Base-by-base conservation (phyloP, 2,888 invertebrate species). In the Disparrhopalites patrizii region DNA sequence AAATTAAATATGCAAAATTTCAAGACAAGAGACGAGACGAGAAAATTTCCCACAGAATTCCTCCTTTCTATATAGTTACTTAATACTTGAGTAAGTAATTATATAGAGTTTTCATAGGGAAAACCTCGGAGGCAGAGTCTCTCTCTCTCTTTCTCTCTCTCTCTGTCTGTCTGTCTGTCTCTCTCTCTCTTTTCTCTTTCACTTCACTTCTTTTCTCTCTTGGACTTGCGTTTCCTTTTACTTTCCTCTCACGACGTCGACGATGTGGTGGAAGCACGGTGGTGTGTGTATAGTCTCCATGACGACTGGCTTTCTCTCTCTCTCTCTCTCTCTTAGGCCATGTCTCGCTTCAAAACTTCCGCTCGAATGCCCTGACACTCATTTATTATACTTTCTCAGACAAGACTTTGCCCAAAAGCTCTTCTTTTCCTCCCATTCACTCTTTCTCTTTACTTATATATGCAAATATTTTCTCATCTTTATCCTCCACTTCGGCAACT, bases 1-100 rank as follows among this genome's bases (percentile, higher is more conserved):
- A 40, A 55, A 38, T 52, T 62, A 62, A 62, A 55, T 62, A 62
- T 43, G 62, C 43, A 55, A 55, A 62, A 62, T 62, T 62, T 47
- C 13, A 62, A 62, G 62, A 62, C 55, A 38, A 40, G 40, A 31
- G 47, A 43, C 40, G n/a, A 43, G 30, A 58, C 18, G 54, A n/a
- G n/a, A 31, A 54, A 52, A 52, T 25, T 52, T 47, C 20, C 20
- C 23, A 23, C 20, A 47, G 47, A 52, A 52, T 28, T 52, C 47
- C 25, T 47, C 47, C 25, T 25, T 47, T 25, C 47, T 47, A 20
- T 20, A 23, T 47, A 47, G 25, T 20, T 47, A 47, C 47, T 47
- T 47, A 47, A 20, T 47, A 47, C 47, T 47, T 47, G 52, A 28
- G 52, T 15, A 30, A 18, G 10, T 36, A 40, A 18, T 40, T 40